A percentile compares a stretch with the other conserved stretches of the same genome.
phyloP scores from a whole-genome alignment of 2,888 invertebrate genomes.

The Cosmia trapezina region DNA sequence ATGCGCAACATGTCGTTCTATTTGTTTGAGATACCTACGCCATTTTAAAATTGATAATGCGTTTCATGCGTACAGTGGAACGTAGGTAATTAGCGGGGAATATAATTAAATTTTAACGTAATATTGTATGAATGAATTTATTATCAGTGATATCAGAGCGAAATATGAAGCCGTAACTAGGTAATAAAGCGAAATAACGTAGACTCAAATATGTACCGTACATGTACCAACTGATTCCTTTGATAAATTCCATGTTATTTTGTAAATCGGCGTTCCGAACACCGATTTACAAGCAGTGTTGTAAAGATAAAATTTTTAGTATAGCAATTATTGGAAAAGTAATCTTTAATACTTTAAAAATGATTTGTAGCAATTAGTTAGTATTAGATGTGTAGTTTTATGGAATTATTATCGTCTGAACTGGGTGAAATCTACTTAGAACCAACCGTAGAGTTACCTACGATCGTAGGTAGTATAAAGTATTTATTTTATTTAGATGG shows the following conservation, averaged over 20 bases:
- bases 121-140: slow-evolving; percentile 31
- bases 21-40: slow-evolving; percentile 30
- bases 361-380: not conserved
- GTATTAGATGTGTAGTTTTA: not conserved
- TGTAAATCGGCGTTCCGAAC: slow-evolving; percentile 12
- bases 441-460: not conserved
- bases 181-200: slow-evolving; percentile 27
- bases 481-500: too few species aligned
- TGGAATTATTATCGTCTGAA: not conserved
- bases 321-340: not conserved
- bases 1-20: slow-evolving; percentile 44
- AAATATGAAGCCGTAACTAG: slow-evolving; percentile 37
- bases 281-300: not conserved
- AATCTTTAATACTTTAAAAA: not conserved
- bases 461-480: too few species aligned
- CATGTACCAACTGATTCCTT: slow-evolving; percentile 38
- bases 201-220: slow-evolving; percentile 20
- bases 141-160: slow-evolving; percentile 47
- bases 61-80: slow-evolving; percentile 29
- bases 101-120: slow-evolving; percentile 32
- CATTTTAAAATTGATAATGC: slow-evolving; percentile 35
- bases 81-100: slow-evolving; percentile 34
- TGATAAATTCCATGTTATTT: slow-evolving; percentile 40
- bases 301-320: not conserved
- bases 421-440: not conserved